Evolutionary conservation across 2,113 vertebrate genomes (phyloP).

Genomic region (Aldabrachelys gigantea): DNA sequence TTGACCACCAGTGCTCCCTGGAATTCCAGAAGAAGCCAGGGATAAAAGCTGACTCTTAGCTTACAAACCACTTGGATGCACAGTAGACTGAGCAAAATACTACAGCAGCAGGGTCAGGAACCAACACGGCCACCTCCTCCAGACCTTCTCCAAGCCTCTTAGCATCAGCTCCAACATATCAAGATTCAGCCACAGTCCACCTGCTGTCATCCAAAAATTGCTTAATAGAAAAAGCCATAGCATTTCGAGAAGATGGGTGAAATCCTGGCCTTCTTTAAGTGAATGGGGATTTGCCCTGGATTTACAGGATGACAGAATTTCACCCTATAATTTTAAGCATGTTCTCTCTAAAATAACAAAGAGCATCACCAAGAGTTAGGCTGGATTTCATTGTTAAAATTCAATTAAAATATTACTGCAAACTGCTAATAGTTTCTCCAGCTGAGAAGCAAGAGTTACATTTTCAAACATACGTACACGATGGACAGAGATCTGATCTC

Average conservation of each 20-base stretch:
- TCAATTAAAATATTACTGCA: not conserved
- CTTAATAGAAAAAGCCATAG: not conserved
- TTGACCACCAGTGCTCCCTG: not conserved
- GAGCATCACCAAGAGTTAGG: not conserved
- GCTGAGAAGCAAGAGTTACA: not conserved
- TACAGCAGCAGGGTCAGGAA: not conserved
- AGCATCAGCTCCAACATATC: not conserved
- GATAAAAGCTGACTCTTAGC: too few species aligned
- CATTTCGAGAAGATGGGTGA: not conserved
- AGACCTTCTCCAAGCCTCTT: not conserved
- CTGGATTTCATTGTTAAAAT: not conserved
- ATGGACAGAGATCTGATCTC: not conserved
- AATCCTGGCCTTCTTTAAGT: accelerated
- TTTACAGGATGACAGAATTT: not conserved
- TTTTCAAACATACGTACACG: not conserved
- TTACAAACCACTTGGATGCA: not conserved
- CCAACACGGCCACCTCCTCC: not conserved
- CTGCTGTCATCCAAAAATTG: not conserved
- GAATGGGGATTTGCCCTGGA: not conserved
- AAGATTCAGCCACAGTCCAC: not conserved
- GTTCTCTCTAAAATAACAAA: not conserved
- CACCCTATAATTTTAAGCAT: not conserved
- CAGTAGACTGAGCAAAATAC: not conserved
- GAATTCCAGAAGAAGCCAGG: not conserved
- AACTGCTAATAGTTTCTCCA: not conserved